Evolutionary conservation across 1,140 invertebrate species (phyloP).

Genomic region (Magallana ariakensis): DNA sequence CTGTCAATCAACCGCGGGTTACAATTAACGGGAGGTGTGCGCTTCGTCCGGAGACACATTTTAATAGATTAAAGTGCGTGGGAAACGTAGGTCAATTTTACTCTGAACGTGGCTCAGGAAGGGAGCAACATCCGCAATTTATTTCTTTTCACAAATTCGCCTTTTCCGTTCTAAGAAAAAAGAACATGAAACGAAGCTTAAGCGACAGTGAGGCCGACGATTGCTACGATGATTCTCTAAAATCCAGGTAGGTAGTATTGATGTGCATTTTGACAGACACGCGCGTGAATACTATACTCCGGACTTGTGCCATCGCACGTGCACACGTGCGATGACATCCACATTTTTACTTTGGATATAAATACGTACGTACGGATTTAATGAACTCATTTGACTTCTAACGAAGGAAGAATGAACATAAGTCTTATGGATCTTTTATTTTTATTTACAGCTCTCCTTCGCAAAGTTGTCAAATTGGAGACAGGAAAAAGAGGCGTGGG

Average conservation of each 20-base stretch:
- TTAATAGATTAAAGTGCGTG: constrained; percentile 58
- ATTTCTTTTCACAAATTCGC: constrained; percentile 52
- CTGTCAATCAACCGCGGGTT: constrained; percentile 61
- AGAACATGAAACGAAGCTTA: constrained; percentile 79
- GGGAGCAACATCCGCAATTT: constrained; percentile 58
- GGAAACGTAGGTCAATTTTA: constrained; percentile 59
- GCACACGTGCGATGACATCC: constrained; percentile 41
- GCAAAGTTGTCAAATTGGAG: constrained; percentile 80
- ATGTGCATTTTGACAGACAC: constrained; percentile 52
- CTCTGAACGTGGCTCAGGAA: constrained; percentile 62
- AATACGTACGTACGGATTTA: constrained; percentile 13
- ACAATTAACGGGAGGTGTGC: constrained; percentile 63
- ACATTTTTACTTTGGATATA: neutral
- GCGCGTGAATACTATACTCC: constrained; percentile 33
- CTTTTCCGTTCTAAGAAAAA: constrained; percentile 44
- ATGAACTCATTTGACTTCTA: neutral
- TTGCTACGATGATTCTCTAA: constrained; percentile 78
- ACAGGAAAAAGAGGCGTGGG: constrained; percentile 80
- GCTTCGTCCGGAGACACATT: constrained; percentile 52
- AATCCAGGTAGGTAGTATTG: constrained; percentile 78
- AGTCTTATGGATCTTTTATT: constrained; percentile 30
- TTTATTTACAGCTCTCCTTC: constrained; percentile 78
- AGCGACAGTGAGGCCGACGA: constrained; percentile 80
- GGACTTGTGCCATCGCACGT: constrained; percentile 37
- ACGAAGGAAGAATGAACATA: neutral